Evolutionary conservation across 2,888 invertebrate genomes (phyloP).

Genomic region (Litoditis marina): DNA sequence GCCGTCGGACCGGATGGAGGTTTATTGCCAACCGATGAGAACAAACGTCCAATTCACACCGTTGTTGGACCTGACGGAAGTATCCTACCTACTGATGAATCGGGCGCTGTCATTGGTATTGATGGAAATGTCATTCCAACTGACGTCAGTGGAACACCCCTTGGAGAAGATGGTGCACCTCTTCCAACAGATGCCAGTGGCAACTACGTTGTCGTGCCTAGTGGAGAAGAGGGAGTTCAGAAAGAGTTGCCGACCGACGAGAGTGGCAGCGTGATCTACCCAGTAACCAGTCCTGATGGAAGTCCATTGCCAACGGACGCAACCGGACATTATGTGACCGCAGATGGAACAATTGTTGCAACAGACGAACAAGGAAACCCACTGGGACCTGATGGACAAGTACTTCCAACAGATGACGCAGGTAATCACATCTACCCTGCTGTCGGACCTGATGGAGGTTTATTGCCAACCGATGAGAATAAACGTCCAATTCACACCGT

Average conservation of each 20-base stretch:
- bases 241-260: neutral
- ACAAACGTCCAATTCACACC: conserved; percentile 8
- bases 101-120: too few species aligned
- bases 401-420: conserved; percentile 29
- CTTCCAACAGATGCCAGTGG: conserved; percentile 29
- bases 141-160: conserved; percentile 21
- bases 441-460: conserved; percentile 21
- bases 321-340: conserved; percentile 15
- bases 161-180: conserved; percentile 17
- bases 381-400: conserved; percentile 13
- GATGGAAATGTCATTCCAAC: conserved; percentile 36
- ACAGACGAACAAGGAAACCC: conserved; percentile 10
- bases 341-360: conserved; percentile 4
- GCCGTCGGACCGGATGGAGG: conserved; percentile 21
- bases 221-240: conserved; percentile 6
- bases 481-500: neutral
- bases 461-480: conserved; percentile 11
- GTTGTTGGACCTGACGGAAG: conserved; percentile 24
- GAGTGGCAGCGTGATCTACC: conserved; percentile 9
- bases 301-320: conserved; percentile 15
- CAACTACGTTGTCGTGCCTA: conserved; percentile 12
- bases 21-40: conserved; percentile 18
- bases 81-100: too few species aligned
- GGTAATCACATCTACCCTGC: conserved; percentile 24
- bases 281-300: conserved; percentile 16